phyloP scores from a whole-genome alignment of 2,797 vertebrate species.

The Melanotaenia maccullochi region DNA sequence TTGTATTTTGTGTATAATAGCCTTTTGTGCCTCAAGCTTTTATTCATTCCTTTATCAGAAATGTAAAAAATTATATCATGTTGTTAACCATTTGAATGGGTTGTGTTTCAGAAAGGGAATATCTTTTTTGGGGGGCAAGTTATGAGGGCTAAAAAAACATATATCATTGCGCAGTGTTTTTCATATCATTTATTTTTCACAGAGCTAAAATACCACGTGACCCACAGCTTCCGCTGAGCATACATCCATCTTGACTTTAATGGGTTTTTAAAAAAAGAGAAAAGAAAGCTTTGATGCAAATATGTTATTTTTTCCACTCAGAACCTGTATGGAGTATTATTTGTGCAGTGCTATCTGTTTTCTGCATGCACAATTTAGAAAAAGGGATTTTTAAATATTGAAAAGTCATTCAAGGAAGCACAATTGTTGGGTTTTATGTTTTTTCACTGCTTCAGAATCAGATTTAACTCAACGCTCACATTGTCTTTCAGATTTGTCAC shows the following conservation, averaged over 20 bases:
- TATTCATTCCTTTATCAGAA: constrained; percentile 85
- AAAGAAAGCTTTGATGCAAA: constrained; percentile 33
- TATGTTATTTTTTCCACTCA: constrained; percentile 43
- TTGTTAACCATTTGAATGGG: constrained; percentile 63
- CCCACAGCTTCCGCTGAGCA: constrained; percentile 38
- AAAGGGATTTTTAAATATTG: constrained; percentile 23
- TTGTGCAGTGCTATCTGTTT: constrained; percentile 58
- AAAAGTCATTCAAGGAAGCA: constrained; percentile 30
- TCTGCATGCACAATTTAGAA: constrained; percentile 60
- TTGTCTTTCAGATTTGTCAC: constrained; percentile 13
- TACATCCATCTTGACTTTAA: constrained; percentile 5
- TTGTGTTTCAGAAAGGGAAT: constrained; percentile 54
- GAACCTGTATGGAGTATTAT: constrained; percentile 41
- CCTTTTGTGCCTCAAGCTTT: constrained; percentile 85
- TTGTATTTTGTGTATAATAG: constrained; percentile 77
- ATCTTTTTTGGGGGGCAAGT: constrained; percentile 48
- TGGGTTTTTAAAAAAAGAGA: constrained; percentile 15
- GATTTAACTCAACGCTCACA: constrained; percentile 1
- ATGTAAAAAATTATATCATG: constrained; percentile 65
- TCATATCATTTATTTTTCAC: constrained; percentile 42
- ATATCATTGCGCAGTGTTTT: constrained; percentile 54
- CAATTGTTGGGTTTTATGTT: neutral
- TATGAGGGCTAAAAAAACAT: constrained; percentile 38
- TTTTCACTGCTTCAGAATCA: constrained; percentile 4
- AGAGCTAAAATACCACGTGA: constrained; percentile 42